Conservation (phyloP, 1,140 invertebrate species). For the Aphelenchoides besseyi region DNA sequence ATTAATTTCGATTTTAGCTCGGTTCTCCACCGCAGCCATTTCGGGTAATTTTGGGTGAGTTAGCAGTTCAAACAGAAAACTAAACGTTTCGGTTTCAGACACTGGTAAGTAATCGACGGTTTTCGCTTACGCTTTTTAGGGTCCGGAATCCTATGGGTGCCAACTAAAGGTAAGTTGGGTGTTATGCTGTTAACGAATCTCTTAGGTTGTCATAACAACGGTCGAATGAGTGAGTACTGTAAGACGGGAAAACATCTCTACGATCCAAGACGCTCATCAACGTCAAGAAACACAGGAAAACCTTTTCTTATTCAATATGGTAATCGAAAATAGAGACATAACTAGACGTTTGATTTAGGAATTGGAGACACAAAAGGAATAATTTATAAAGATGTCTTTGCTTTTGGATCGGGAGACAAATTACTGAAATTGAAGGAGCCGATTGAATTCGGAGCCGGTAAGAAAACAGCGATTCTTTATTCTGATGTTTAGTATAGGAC, state of each 20-base stretch:
- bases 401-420: not conserved
- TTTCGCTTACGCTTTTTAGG: not conserved
- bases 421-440: not conserved
- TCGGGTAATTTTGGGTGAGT: too few species aligned
- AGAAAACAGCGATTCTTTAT: not conserved
- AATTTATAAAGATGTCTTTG: not conserved
- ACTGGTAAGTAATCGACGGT: not conserved
- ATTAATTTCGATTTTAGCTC: not conserved
- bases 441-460: slow-evolving; percentile 4
- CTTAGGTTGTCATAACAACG: not conserved
- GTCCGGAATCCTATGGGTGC: slow-evolving; percentile 3
- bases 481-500: not conserved
- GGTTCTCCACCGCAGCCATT: not conserved
- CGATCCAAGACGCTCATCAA: slow-evolving; percentile 5
- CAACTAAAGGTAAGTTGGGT: not conserved
- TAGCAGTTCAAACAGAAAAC: not conserved
- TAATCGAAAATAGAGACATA: too few species aligned
- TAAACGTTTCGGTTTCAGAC: not conserved
- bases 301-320: not conserved
- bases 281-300: not conserved
- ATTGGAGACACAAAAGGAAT: not conserved
- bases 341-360: too few species aligned
- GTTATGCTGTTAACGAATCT: not conserved
- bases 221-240: slow-evolving; percentile 8
- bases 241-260: not conserved